A percentile compares a stretch with the other conserved stretches of the same genome.
Evolutionary conservation across 2,888 invertebrate genomes (phyloP).

Genomic region (Drosophila infuscata): DNA sequence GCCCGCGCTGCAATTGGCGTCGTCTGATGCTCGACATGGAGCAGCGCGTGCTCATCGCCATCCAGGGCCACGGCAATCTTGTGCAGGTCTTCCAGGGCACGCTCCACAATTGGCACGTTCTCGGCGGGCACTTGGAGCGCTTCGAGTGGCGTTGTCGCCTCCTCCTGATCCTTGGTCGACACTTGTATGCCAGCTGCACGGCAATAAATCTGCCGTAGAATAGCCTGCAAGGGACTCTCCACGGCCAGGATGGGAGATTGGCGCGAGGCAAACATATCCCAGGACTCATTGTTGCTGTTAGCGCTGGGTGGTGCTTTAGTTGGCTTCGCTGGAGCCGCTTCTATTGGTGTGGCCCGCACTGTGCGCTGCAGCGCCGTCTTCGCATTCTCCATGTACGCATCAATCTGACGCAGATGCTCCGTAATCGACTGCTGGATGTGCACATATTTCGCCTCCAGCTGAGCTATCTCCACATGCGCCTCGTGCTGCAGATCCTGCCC

Average conservation of each 20-base stretch:
- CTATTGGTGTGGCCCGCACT: constrained; percentile 45
- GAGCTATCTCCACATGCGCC: constrained; percentile 74
- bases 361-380: constrained; percentile 81
- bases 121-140: constrained; percentile 59
- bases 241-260: constrained; percentile 66
- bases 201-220: constrained; percentile 75
- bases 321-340: constrained; percentile 18
- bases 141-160: constrained; percentile 1
- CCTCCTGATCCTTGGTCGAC: constrained; percentile 34
- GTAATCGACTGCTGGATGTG: constrained; percentile 84
- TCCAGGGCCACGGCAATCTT: constrained; percentile 68
- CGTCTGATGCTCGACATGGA: constrained; percentile 56
- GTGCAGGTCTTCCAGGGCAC: constrained; percentile 81
- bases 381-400: constrained; percentile 83
- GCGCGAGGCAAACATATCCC: constrained; percentile 59
- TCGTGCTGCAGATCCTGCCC: constrained; percentile 57
- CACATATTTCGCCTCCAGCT: constrained; percentile 82
- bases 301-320: constrained; percentile 12
- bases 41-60: constrained; percentile 34
- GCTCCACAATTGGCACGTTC: constrained; percentile 83
- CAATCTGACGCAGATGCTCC: constrained; percentile 83
- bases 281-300: constrained; percentile 37
- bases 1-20: constrained; percentile 58
- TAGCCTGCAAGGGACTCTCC: constrained; percentile 80
- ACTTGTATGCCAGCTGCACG: constrained; percentile 59